Conservation (phyloP, 2,113 vertebrate genomes). For the Toxotes chatareus region DNA sequence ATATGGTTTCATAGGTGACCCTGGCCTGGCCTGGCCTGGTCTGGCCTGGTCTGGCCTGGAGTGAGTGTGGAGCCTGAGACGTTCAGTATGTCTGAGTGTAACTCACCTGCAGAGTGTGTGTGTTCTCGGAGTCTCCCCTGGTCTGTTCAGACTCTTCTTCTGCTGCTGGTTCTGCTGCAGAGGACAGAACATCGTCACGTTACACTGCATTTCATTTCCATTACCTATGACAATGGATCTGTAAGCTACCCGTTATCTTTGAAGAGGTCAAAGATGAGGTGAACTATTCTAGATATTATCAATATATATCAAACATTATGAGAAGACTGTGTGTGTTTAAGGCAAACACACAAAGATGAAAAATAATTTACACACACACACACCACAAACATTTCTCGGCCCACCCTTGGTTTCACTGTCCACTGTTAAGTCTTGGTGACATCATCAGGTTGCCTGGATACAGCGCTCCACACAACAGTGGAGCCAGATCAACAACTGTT, state of each 20-base stretch:
- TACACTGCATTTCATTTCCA: background rate
- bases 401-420: constrained; percentile 51
- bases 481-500: constrained; percentile 15
- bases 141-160: background rate
- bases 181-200: background rate
- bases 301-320: no score
- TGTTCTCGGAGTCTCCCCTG: background rate
- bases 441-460: constrained; percentile 61
- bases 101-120: constrained; percentile 46
- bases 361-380: background rate
- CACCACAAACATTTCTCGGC: constrained; percentile 30
- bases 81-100: no score
- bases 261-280: no score
- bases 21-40: background rate
- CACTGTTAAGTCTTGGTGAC: constrained; percentile 47
- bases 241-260: no score
- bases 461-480: constrained; percentile 56
- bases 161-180: constrained; percentile 21
- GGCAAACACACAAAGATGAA: no score
- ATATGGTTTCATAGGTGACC: constrained; percentile 17
- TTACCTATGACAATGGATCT: background rate
- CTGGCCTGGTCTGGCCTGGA: background rate
- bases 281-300: no score
- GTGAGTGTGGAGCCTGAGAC: background rate
- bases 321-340: no score